Base-by-base conservation (phyloP, 2,797 vertebrate genomes). In the Cetoscarus ocellatus region DNA sequence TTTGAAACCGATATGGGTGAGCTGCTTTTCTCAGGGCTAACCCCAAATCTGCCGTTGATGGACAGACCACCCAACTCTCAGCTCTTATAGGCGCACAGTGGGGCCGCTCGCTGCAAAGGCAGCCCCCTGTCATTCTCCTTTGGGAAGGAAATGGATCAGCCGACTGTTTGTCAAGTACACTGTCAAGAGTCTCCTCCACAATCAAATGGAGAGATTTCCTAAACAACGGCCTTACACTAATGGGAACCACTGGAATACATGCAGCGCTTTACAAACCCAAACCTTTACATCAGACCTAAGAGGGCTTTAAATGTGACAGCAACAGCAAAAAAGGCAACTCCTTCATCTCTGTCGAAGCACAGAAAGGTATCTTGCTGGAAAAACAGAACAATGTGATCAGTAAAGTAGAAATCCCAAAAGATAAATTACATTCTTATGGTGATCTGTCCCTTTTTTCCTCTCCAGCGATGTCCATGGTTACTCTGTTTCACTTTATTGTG, bases 1-100 rank as follows among this genome's bases (percentile, higher is more conserved):
- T 95, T 95, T 95, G 94, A 95, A 95, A 95, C 77, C 90, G 94
- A 95, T 95, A 93, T 66, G 90, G 90, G 92, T 89, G 93, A 93
- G 90, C 93, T 92, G 93, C 88, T 93, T 94, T 94, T 94, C 93
- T 93, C 93, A 93, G 92, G 92, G 91, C 89, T 91, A 88, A 91
- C 89, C 92, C 92, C 89, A 91, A 93, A 94, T 94, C 91, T 94
- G 86, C 91, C 85, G 94, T 91, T 95, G 94, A 95, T 85, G 92
- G 93, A 95, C 90, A 88, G 94, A 94, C 94, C 94, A 95, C 94
- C 94, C 95, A 94, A 94, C 91, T 93, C 86, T 90, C 83, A 43
- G 90, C 86, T 88, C 93, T 90, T 91, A 88, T 72, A 91, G 92
- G 80, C 80, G 78, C 86, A 79, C 84, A 89, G 91, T 91, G 85